A percentile compares a stretch with the other conserved stretches of the same genome.
These are phyloP conservation scores for Parelbella ahira DNA, from an alignment of 2,888 invertebrate species.

Conservation along the genomic window DNA sequence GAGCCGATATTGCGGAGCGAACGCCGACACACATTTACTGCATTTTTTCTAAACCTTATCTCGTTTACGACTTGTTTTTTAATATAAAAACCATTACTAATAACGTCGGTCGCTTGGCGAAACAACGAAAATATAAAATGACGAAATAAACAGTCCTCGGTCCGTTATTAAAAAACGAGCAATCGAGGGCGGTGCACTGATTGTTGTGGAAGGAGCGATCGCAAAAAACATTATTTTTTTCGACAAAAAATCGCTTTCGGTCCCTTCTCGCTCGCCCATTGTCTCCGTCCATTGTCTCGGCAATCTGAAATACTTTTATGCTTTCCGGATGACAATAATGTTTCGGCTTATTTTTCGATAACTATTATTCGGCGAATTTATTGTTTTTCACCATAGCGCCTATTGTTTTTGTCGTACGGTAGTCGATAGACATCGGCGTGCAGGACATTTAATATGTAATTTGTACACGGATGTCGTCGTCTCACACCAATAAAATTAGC, in stretches of 20 bases:
- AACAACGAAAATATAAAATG: slow-evolving; percentile 26
- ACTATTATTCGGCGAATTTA: slow-evolving; percentile 79
- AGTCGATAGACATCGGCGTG: slow-evolving; percentile 32
- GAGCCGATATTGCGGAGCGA: slow-evolving; percentile 11
- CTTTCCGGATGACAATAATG: slow-evolving; percentile 75
- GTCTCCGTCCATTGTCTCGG: slow-evolving; percentile 75
- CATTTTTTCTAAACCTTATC: slow-evolving; percentile 21
- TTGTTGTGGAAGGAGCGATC: slow-evolving; percentile 65
- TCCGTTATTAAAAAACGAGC: slow-evolving; percentile 65
- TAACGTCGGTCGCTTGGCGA: slow-evolving; percentile 44
- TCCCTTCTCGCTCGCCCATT: slow-evolving; percentile 74
- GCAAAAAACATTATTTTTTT: slow-evolving; percentile 62
- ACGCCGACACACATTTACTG: slow-evolving; percentile 23
- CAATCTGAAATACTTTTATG: slow-evolving; percentile 78
- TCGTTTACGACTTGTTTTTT: slow-evolving; percentile 35
- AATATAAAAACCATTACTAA: slow-evolving; percentile 55
- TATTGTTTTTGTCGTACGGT: slow-evolving; percentile 27
- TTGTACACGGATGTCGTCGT: slow-evolving; percentile 36
- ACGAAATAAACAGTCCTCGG: slow-evolving; percentile 70
- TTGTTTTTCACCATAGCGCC: slow-evolving; percentile 35
- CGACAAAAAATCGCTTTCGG: slow-evolving; percentile 48
- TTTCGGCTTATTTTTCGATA: slow-evolving; percentile 74
- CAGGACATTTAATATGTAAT: slow-evolving; percentile 29
- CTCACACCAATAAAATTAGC: slow-evolving; percentile 28
- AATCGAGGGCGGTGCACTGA: slow-evolving; percentile 63